These are phyloP conservation scores for Bambusicola thoracicus DNA, from an alignment of 2,113 vertebrate species.

Conservation along the genomic window DNA sequence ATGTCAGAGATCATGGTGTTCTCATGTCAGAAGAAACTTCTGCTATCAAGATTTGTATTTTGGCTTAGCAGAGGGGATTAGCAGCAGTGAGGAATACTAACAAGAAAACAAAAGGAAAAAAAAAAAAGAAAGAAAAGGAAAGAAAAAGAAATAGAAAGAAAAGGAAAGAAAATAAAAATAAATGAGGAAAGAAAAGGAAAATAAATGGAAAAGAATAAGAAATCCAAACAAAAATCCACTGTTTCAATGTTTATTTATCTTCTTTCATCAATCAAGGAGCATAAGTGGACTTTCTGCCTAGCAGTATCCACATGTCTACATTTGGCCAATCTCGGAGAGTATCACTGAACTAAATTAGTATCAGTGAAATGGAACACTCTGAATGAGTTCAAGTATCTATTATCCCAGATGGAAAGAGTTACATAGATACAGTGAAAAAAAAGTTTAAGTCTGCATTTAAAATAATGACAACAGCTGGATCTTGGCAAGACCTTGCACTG, in stretches of 20 bases:
- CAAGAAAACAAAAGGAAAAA: not conserved
- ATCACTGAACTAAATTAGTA: not conserved
- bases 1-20: not conserved
- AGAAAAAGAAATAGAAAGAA: too few relatives aligned
- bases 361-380: not conserved
- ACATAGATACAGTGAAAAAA: not conserved
- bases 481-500: not conserved
- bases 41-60: not conserved
- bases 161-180: too few relatives aligned
- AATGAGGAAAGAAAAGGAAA: too few relatives aligned
- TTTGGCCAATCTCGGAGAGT: not conserved
- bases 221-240: not conserved
- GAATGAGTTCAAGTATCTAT: not conserved
- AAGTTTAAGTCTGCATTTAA: not conserved
- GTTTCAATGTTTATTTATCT: not conserved
- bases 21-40: not conserved
- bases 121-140: too few relatives aligned
- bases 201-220: too few relatives aligned
- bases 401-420: not conserved
- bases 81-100: not conserved
- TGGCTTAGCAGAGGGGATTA: not conserved
- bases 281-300: not conserved
- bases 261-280: not conserved
- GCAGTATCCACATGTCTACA: not conserved
- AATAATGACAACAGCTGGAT: not conserved